phyloP scores from a whole-genome alignment of 2,113 vertebrate species.

The Meriones unguiculatus region DNA sequence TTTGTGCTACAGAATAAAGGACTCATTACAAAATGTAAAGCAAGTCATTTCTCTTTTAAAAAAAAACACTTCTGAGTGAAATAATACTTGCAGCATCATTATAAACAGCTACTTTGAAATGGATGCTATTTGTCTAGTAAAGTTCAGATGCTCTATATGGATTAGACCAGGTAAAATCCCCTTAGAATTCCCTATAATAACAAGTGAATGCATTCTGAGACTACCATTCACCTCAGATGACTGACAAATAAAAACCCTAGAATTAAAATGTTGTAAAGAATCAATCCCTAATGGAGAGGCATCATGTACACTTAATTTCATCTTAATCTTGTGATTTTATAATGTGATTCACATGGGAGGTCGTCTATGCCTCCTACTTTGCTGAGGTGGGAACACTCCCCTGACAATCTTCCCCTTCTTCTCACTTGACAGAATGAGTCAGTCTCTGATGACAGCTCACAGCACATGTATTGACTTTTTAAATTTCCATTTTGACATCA shows the following conservation, averaged over 20 bases:
- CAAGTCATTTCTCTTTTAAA: slow-evolving; percentile 1
- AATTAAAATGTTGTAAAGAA: slow-evolving; percentile 6
- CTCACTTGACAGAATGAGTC: slow-evolving; percentile 20
- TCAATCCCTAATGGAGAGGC: slow-evolving; percentile 20
- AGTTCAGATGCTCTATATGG: neutral
- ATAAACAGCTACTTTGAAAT: neutral
- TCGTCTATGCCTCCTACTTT: neutral
- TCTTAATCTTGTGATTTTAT: slow-evolving; percentile 40
- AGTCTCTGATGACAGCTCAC: neutral
- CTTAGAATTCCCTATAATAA: neutral
- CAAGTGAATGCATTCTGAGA: neutral
- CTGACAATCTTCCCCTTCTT: neutral
- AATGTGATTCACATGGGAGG: neutral
- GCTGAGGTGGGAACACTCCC: slow-evolving; percentile 51
- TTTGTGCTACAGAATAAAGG: neutral
- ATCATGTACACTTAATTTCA: slow-evolving; percentile 22
- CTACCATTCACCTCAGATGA: slow-evolving; percentile 6
- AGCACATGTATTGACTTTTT: slow-evolving; percentile 1
- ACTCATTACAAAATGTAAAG: neutral
- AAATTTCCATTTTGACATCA: slow-evolving; percentile 49
- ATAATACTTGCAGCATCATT: neutral
- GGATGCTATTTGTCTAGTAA: neutral
- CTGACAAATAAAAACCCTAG: slow-evolving; percentile 24
- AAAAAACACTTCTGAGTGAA: neutral
- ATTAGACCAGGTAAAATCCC: neutral